A percentile compares a stretch with the other conserved stretches of the same genome.
phyloP scores from a whole-genome alignment of 2,797 vertebrate genomes.

The Phoeniculus purpureus region DNA sequence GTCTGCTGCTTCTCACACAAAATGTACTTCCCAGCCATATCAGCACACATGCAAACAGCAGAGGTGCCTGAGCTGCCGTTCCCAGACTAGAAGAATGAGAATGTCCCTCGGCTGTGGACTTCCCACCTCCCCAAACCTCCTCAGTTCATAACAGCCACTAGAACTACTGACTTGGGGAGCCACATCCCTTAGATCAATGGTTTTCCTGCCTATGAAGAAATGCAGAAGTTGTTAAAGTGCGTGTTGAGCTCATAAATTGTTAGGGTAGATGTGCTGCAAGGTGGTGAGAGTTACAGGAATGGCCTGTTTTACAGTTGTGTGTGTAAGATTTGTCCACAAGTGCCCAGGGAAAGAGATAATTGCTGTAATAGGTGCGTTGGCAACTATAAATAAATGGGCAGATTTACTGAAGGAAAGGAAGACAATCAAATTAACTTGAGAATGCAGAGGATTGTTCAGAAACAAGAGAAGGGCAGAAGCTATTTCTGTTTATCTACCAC shows the following conservation, averaged over 20 bases:
- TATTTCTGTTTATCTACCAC: not conserved
- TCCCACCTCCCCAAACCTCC: not conserved
- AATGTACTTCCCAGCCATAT: not conserved
- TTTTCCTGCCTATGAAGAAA: not conserved
- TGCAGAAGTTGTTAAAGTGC: not conserved
- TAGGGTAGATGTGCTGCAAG: not conserved
- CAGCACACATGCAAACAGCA: not conserved
- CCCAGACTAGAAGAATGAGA: not conserved
- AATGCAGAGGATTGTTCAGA: not conserved
- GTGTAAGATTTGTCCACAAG: not conserved
- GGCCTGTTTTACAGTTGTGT: not conserved
- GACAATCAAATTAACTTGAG: constrained; percentile 22
- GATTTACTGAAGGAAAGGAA: not conserved
- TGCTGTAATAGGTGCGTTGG: not conserved
- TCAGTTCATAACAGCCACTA: not conserved
- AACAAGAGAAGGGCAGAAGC: not conserved
- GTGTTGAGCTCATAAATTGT: not conserved
- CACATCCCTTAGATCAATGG: not conserved
- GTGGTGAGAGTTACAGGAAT: not conserved
- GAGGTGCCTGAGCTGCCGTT: not conserved
- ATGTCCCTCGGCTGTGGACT: not conserved
- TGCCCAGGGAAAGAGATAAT: not conserved
- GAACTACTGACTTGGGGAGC: not conserved
- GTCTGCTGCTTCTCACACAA: not conserved
- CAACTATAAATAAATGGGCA: constrained; percentile 12